These are phyloP conservation scores for Macrochelys suwanniensis DNA, from an alignment of 2,797 vertebrate species.

Conservation along the genomic window DNA sequence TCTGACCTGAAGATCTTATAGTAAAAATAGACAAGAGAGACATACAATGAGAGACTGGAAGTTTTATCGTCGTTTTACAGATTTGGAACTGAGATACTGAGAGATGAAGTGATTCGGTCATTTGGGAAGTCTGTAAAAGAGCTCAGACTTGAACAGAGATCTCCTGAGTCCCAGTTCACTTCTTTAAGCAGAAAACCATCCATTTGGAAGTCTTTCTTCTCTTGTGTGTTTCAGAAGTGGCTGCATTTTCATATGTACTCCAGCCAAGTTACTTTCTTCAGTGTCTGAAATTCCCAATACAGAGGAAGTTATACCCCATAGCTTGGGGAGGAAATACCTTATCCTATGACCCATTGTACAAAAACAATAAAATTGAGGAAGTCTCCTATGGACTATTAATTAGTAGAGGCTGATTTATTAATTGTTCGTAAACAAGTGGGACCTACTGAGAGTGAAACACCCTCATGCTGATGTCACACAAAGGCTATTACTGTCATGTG, in stretches of 20 bases:
- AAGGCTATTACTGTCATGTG: background rate
- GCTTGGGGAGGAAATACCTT: background rate
- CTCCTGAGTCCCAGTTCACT: background rate
- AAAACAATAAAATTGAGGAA: background rate
- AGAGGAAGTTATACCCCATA: background rate
- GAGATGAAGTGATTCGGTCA: background rate
- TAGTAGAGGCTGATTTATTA: constrained; percentile 29
- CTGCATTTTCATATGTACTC: background rate
- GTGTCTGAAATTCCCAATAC: background rate
- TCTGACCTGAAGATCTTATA: background rate
- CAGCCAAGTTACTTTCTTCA: background rate
- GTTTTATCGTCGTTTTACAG: background rate
- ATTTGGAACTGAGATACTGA: background rate
- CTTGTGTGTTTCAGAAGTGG: background rate
- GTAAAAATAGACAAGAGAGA: background rate
- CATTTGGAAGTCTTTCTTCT: background rate
- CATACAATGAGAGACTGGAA: background rate
- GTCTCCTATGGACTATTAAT: constrained; percentile 14
- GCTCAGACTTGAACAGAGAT: background rate
- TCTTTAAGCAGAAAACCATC: background rate
- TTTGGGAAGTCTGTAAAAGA: background rate
- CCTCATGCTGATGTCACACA: constrained; percentile 7
- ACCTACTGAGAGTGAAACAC: constrained; percentile 2
- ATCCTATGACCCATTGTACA: background rate
- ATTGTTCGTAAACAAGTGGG: constrained; percentile 11